Evolutionary conservation across 2,113 vertebrate genomes (phyloP).

Genomic region (Pluvialis apricaria): DNA sequence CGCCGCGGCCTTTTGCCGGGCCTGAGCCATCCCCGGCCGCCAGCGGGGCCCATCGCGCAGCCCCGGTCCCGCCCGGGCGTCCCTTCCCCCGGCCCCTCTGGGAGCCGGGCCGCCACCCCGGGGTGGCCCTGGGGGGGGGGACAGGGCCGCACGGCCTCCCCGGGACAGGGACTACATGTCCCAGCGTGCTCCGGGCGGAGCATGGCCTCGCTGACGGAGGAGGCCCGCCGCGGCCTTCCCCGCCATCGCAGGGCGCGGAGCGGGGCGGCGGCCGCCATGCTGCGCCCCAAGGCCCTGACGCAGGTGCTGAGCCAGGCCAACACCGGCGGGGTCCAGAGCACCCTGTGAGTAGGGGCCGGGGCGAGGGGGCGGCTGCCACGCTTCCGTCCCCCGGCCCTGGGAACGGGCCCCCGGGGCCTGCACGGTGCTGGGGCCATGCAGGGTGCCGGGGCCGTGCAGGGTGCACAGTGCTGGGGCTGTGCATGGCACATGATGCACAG

Average conservation of each 20-base stretch:
- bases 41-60: too few relatives aligned
- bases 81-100: neutral
- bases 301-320: conserved; percentile 97
- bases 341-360: conserved; percentile 80
- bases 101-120: neutral
- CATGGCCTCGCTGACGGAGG: neutral
- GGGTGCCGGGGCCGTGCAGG: neutral
- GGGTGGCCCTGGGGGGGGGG: neutral
- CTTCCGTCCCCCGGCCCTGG: too few relatives aligned
- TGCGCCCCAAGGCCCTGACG: conserved; percentile 93
- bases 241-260: neutral
- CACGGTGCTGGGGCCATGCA: neutral
- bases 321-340: conserved; percentile 96
- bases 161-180: neutral
- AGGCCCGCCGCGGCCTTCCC: neutral
- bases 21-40: too few relatives aligned
- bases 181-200: neutral
- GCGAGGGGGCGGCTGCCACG: too few relatives aligned
- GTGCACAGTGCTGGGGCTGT: accelerated
- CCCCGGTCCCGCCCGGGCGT: too few relatives aligned
- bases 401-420: too few relatives aligned
- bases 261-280: conserved; percentile 66
- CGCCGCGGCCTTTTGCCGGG: too few relatives aligned
- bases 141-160: neutral
- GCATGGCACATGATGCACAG: too few relatives aligned